A percentile compares a stretch with the other conserved stretches of the same genome.
phyloP scores from a whole-genome alignment of 2,797 vertebrate species.

The Oryzias dopingdopingensis region DNA sequence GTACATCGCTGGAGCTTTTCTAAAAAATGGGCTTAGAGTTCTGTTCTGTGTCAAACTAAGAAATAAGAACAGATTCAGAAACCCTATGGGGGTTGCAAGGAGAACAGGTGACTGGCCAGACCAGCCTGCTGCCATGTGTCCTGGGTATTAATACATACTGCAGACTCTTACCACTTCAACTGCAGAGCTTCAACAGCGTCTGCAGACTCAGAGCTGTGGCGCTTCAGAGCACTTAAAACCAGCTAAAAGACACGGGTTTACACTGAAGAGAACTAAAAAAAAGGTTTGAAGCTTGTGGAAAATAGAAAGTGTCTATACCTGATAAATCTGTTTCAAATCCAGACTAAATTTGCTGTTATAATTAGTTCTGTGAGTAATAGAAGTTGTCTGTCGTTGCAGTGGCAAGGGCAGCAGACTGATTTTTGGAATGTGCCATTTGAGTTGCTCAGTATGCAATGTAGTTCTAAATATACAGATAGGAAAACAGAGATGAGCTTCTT shows the following conservation, averaged over 20 bases:
- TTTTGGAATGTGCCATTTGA: slow-evolving; percentile 70
- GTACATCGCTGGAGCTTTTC: neutral
- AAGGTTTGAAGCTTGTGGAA: neutral
- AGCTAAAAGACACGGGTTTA: neutral
- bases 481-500: slow-evolving; percentile 72
- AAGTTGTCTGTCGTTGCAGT: slow-evolving; percentile 28
- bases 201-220: slow-evolving; percentile 19
- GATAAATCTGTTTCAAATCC: neutral
- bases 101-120: slow-evolving; percentile 47
- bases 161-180: slow-evolving; percentile 23
- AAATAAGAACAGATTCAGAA: slow-evolving; percentile 1
- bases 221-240: slow-evolving; percentile 20
- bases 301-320: slow-evolving; percentile 1
- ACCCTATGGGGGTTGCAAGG: slow-evolving; percentile 15
- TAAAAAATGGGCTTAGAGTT: neutral
- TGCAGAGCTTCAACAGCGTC: slow-evolving; percentile 11
- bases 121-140: slow-evolving; percentile 29
- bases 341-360: slow-evolving; percentile 26
- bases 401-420: slow-evolving; percentile 53
- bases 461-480: slow-evolving; percentile 76
- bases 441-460: slow-evolving; percentile 64
- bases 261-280: slow-evolving; percentile 1
- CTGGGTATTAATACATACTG: slow-evolving; percentile 56
- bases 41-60: neutral
- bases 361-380: slow-evolving; percentile 33